Conservation (phyloP, 2,113 vertebrate genomes). For the Pavo muticus region DNA sequence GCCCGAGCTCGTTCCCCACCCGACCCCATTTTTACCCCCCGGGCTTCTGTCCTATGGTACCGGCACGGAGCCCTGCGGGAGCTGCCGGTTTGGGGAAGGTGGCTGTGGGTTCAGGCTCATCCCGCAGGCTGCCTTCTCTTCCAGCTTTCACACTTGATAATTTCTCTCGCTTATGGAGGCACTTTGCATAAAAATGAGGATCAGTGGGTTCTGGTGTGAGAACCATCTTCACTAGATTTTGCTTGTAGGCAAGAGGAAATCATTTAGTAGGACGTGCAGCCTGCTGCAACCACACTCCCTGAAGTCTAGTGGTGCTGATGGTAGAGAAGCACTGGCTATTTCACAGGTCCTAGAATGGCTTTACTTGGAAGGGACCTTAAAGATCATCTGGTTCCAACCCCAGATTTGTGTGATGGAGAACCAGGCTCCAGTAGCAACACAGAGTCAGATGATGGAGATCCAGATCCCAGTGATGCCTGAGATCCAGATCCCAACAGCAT, state of each 20-base stretch:
- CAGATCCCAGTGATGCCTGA: too few species aligned
- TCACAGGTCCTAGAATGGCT: not conserved
- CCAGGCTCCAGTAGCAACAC: not conserved
- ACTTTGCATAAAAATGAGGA: not conserved
- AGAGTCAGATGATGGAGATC: not conserved
- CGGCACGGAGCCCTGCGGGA: fast-evolving
- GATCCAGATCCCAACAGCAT: too few species aligned
- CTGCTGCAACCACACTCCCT: not conserved
- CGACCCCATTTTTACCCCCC: fast-evolving
- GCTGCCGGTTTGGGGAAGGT: not conserved
- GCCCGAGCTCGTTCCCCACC: fast-evolving
- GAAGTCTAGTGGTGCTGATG: not conserved
- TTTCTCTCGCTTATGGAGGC: not conserved
- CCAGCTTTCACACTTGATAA: not conserved
- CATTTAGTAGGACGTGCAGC: not conserved
- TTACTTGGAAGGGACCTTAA: not conserved
- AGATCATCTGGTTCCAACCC: too few species aligned
- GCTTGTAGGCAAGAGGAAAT: not conserved
- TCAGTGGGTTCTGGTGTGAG: not conserved
- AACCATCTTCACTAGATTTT: not conserved
- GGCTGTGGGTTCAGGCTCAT: not conserved
- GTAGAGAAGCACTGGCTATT: not conserved
- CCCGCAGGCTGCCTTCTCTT: fast-evolving
- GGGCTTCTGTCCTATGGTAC: not conserved
- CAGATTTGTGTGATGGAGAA: not conserved